A percentile compares a stretch with the other conserved stretches of the same genome.
These are phyloP conservation scores for Druceiella hillmani DNA, from an alignment of 2,888 invertebrate species.

Conservation along the genomic window DNA sequence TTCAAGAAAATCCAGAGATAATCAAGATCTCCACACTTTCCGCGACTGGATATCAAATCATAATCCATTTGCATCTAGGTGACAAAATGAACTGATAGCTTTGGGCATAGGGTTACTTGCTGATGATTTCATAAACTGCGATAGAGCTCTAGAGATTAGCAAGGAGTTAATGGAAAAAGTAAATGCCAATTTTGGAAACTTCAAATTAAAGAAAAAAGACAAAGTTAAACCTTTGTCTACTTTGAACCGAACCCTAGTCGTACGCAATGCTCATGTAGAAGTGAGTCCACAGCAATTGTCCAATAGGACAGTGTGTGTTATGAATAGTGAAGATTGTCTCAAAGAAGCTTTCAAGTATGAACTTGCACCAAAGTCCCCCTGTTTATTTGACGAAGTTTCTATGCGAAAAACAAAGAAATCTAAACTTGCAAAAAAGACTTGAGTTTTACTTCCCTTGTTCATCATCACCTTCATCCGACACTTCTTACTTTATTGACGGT, in stretches of 20 bases:
- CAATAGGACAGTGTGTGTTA: conserved; percentile 5
- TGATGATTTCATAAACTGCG: conserved; percentile 6
- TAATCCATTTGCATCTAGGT: no score
- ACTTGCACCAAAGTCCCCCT: no score
- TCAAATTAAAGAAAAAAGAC: conserved; percentile 4
- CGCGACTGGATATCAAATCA: conserved; percentile 1
- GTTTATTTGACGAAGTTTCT: conserved; percentile 6
- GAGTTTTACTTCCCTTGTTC: conserved; percentile 7
- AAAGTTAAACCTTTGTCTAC: conserved; percentile 6
- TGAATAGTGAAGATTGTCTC: no score
- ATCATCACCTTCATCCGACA: conserved; percentile 1
- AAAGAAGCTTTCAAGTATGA: no score
- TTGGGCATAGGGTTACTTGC: conserved; percentile 7
- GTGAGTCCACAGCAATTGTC: conserved; percentile 6
- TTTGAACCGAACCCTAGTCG: neutral
- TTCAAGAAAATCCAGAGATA: conserved; percentile 17
- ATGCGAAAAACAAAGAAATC: conserved; percentile 7
- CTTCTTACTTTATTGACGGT: no score
- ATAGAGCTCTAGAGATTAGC: conserved; percentile 7
- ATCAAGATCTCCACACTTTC: conserved; percentile 14
- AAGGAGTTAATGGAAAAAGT: no score
- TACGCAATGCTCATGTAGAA: no score
- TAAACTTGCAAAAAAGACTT: conserved; percentile 3
- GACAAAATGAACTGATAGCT: no score
- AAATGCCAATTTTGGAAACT: conserved; percentile 2